Evolutionary conservation across 2,113 vertebrate genomes (phyloP).

Genomic region (Lontra canadensis): DNA sequence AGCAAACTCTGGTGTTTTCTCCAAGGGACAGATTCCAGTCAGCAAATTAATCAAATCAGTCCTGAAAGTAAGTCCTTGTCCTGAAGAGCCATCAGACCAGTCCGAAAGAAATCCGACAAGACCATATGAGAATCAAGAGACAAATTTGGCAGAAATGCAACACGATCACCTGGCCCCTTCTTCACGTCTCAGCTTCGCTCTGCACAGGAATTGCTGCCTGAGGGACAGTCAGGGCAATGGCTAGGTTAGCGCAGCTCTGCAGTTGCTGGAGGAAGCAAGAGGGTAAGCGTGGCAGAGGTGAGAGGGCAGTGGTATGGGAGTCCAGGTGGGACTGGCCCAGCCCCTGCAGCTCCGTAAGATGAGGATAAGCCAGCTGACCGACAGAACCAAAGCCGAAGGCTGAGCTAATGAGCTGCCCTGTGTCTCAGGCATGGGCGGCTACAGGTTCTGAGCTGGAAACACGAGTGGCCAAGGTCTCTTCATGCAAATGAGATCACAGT

Average conservation of each 20-base stretch:
- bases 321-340: not conserved
- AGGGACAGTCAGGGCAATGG: not conserved
- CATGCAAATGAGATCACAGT: not conserved
- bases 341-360: not conserved
- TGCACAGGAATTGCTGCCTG: not conserved
- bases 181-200: not conserved
- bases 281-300: no score
- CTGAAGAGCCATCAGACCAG: not conserved
- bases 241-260: not conserved
- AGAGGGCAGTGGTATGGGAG: not conserved
- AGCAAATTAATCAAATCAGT: not conserved
- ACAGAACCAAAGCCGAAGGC: not conserved
- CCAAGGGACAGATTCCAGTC: not conserved
- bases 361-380: not conserved
- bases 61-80: not conserved
- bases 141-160: not conserved
- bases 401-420: not conserved
- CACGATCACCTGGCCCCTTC: not conserved
- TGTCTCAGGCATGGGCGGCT: not conserved
- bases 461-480: not conserved
- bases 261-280: not conserved
- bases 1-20: conserved; percentile 10
- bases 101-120: not conserved
- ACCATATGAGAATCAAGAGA: not conserved
- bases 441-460: not conserved